Evolutionary conservation across 2,797 vertebrate species (phyloP).

Genomic region (Notamacropus eugenii): DNA sequence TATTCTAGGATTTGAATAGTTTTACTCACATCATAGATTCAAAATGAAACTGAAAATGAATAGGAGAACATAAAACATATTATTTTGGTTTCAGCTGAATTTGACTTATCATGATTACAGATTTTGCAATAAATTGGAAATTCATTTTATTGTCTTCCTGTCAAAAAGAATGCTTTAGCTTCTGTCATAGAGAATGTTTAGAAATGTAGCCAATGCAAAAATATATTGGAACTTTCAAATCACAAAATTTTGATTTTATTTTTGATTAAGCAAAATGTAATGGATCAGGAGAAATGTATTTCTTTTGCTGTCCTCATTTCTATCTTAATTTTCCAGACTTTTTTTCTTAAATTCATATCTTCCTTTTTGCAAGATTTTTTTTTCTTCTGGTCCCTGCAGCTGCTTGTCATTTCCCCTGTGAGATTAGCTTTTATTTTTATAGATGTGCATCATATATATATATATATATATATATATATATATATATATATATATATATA

Average conservation of each 20-base stretch:
- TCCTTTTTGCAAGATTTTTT: background rate
- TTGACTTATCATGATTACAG: background rate
- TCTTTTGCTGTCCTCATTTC: background rate
- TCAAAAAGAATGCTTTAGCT: background rate
- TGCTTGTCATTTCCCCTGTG: background rate
- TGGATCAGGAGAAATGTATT: background rate
- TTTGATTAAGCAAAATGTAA: background rate
- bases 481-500: too few relatives aligned
- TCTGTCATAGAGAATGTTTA: background rate
- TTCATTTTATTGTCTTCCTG: background rate
- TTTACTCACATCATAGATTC: background rate
- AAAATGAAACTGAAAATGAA: background rate
- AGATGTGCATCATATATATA: background rate
- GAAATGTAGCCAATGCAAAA: background rate
- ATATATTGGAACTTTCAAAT: background rate
- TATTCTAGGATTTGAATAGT: background rate
- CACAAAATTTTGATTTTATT: background rate
- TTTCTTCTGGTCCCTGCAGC: background rate
- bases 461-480: too few relatives aligned
- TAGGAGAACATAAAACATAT: background rate
- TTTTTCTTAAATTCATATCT: background rate
- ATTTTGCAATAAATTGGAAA: rapidly evolving
- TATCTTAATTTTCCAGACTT: too few relatives aligned
- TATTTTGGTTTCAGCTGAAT: background rate
- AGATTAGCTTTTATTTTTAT: background rate